phyloP scores from a whole-genome alignment of 2,888 invertebrate species.

The Drosophila prolongata region DNA sequence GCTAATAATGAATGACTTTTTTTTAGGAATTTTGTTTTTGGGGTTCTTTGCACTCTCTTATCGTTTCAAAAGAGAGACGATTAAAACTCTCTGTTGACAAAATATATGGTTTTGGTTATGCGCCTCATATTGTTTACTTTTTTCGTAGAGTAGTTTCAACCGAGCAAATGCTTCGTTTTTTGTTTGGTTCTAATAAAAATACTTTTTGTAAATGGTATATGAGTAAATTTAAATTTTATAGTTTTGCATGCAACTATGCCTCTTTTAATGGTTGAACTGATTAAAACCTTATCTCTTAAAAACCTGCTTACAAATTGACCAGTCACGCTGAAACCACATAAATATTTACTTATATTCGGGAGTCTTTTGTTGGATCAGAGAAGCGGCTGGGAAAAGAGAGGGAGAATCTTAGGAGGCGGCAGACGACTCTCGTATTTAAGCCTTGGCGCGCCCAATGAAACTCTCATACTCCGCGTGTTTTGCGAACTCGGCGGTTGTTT shows the following conservation, averaged over 20 bases:
- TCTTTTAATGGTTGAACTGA: not conserved
- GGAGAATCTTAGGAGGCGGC: not conserved
- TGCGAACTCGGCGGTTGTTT: conserved; percentile 6
- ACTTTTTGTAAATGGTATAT: not conserved
- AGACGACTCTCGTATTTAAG: conserved; percentile 21
- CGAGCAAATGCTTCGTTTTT: no score
- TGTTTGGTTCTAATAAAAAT: not conserved
- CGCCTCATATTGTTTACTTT: not conserved
- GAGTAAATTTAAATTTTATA: no score
- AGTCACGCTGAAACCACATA: conserved; percentile 32
- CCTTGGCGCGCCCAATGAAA: not conserved
- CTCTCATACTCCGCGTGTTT: conserved; percentile 35
- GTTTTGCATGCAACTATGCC: no score
- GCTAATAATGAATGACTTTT: not conserved
- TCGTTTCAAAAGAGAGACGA: not conserved
- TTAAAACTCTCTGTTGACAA: conserved; percentile 19
- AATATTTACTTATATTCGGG: conserved; percentile 12
- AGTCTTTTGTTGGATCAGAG: not conserved
- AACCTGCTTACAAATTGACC: conserved; percentile 14
- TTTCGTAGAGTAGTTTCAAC: not conserved
- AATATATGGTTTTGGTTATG: not conserved
- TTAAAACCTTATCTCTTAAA: not conserved
- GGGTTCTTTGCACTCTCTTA: not conserved
- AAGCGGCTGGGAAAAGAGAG: not conserved
- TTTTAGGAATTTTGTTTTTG: not conserved